Conservation (phyloP, 2,888 invertebrate genomes). For the Thecophora atra region DNA sequence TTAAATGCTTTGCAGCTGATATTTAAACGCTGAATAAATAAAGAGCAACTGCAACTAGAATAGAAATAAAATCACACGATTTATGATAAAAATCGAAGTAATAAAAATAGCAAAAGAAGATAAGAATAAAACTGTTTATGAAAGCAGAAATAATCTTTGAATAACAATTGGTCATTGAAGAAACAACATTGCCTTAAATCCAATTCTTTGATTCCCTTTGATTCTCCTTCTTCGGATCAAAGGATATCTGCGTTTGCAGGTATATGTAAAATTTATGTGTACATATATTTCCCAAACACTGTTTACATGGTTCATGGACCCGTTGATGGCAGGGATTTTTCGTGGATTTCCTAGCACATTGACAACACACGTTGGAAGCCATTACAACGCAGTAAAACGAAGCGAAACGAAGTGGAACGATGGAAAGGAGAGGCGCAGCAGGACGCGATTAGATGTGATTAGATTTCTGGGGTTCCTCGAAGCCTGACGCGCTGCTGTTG, state of each 20-base stretch:
- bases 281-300: neutral
- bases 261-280: neutral
- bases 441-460: constrained; percentile 5
- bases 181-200: neutral
- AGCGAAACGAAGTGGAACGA: too few relatives aligned
- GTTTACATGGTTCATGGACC: constrained; percentile 13
- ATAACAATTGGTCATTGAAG: neutral
- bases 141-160: neutral
- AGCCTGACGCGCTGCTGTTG: neutral
- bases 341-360: neutral
- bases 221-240: too few relatives aligned
- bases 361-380: neutral
- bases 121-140: too few relatives aligned
- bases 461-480: constrained; percentile 5
- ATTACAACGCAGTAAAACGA: too few relatives aligned
- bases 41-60: too few relatives aligned
- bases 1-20: too few relatives aligned
- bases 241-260: neutral
- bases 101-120: too few relatives aligned
- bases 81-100: too few relatives aligned
- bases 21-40: too few relatives aligned
- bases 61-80: too few relatives aligned
- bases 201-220: too few relatives aligned
- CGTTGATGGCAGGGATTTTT: neutral
- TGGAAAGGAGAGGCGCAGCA: neutral